Evolutionary conservation across 2,113 vertebrate genomes (phyloP), one percentile per base, ranked within the genome.

Genomic region (Eulemur rufifrons): DNA sequence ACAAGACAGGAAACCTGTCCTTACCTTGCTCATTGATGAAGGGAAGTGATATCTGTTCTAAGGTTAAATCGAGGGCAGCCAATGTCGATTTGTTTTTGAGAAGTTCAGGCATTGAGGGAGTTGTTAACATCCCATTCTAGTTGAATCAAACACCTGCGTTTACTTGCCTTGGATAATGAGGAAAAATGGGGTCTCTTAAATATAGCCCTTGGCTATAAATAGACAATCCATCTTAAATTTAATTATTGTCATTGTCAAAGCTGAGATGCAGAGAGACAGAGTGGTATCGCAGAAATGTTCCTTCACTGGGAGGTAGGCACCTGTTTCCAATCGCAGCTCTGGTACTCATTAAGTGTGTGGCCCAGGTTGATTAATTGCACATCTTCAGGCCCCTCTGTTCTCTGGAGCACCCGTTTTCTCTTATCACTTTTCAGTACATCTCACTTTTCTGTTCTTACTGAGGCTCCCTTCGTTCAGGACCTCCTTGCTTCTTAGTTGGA

Each of bases 181-280:
- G 32, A 96, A 96, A 97, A 97, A 93, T 93, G 83, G 82, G n/a
- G 8, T 93, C 91, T 93, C 73, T 96, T 96, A 95, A 96, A 95
- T 93, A 83, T 18, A 96, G 74, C 63, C n/a, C n/a, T 91, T 93
- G 80, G 45, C 95, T 96, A 89, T 78, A 97, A 97, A 95, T 94
- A 96, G 95, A 82, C 25, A 78, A 92, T 90, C 93, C 82, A 86
- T 96, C 82, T 96, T 94, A 94, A 96, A 95, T 94, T 91, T 93
- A 96, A 91, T 95, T 95, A 89, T 94, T 96, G 52, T 86, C 68
- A 86, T 89, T 97, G 93, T 95, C 93, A 96, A 95, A 83, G 29
- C 12, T 1, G n/a, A 86, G 63, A 74, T 68, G 86, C 29, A 2
- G 42, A 82, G 20, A 95, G 42, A 73, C 52, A 89, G 74, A 86